These are phyloP conservation scores for Aphidius gifuensis DNA, from an alignment of 1,140 invertebrate genomes.

Conservation along the genomic window DNA sequence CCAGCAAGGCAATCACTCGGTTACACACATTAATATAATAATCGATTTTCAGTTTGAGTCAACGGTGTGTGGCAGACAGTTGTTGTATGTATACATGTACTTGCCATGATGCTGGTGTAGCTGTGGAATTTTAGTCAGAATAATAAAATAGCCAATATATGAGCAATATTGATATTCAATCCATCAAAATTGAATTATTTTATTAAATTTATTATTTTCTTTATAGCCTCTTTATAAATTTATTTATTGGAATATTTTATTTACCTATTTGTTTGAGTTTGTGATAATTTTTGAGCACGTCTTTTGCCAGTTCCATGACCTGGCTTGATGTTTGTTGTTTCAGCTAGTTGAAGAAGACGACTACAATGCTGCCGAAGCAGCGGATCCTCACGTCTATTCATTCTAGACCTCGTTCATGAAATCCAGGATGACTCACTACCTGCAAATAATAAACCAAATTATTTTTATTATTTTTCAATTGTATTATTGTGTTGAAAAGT, in stretches of 20 bases:
- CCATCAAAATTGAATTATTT: background rate
- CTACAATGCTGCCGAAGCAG: conserved; percentile 50
- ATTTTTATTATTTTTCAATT: background rate
- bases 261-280: conserved; percentile 11
- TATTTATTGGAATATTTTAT: background rate
- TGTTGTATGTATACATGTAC: background rate
- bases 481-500: no score
- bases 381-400: conserved; percentile 49
- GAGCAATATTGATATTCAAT: background rate
- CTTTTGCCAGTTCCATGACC: conserved; percentile 48
- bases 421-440: conserved; percentile 37
- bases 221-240: background rate
- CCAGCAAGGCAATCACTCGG: background rate
- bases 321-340: conserved; percentile 49
- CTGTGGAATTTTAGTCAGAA: conserved; percentile 1
- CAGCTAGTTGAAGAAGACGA: conserved; percentile 51
- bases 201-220: background rate
- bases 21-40: conserved; percentile 5
- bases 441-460: conserved; percentile 27
- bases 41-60: conserved; percentile 7
- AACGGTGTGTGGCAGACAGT: background rate
- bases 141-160: background rate
- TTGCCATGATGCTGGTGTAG: background rate
- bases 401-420: conserved; percentile 41
- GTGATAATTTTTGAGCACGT: conserved; percentile 41